phyloP scores from a whole-genome alignment of 2,113 vertebrate species.

The Nibea coibor region DNA sequence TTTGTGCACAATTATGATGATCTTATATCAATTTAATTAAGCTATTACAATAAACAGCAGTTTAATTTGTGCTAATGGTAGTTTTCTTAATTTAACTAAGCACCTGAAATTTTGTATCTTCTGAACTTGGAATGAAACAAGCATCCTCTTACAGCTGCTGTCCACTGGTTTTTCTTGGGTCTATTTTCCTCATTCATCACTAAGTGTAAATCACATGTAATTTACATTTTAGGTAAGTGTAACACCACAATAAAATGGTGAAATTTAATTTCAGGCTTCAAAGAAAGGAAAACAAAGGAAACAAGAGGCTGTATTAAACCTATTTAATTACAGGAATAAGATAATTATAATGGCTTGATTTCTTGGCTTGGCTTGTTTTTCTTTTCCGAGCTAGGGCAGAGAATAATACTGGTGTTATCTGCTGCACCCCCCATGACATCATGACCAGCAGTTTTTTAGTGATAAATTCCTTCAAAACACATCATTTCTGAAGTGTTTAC shows the following conservation, averaged over 20 bases:
- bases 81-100: background rate
- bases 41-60: too few relatives aligned
- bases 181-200: background rate
- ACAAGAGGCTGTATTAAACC: background rate
- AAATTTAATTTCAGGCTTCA: background rate
- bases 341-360: conserved; percentile 1
- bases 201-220: background rate
- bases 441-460: too few relatives aligned
- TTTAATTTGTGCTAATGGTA: background rate
- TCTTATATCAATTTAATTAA: too few relatives aligned
- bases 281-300: background rate
- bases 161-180: background rate
- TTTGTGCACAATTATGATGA: too few relatives aligned
- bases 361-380: background rate
- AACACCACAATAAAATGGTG: background rate
- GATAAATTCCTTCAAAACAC: background rate
- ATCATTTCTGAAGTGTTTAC: background rate
- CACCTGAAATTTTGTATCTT: background rate
- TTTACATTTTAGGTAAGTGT: background rate
- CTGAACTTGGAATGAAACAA: background rate
- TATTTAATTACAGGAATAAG: conserved; percentile 10
- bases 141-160: background rate
- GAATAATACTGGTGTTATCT: background rate
- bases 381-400: background rate
- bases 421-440: background rate